Base-by-base conservation (phyloP, 2,797 vertebrate species). In the Galagoides demidoff region DNA sequence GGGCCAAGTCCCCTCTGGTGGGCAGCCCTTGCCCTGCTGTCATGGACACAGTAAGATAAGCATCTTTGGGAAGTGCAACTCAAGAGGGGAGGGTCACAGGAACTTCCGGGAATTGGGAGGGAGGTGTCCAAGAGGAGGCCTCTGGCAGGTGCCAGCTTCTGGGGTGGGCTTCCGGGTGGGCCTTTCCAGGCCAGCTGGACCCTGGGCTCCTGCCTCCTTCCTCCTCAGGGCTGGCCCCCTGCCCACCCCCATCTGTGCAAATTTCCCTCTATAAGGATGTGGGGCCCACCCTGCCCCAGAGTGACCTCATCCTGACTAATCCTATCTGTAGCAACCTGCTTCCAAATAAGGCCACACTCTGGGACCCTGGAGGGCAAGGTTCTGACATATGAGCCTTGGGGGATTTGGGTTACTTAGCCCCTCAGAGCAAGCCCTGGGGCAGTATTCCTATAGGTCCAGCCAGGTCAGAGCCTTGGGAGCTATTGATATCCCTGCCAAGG, bases 51-150 rank as follows among this genome's bases (percentile, higher is more conserved):
- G 82, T 25, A 55, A 95, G 78, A 84, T 81, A 94, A 73, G 25
- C 73, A 55, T 31, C 34, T 0, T 89, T 84, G 52, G 88, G 92
- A 96, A 91, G 8, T 27, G 34, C 39, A 70, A 43, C 29, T 94
- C 29, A 64, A 64, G 34, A 55, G 81, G 31, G 0, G n/a, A 19
- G 74, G 94, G 86, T 81, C 71, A 39, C 6, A 92, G 55, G 64
- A 79, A 68, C 76, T 89, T 87, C 96, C 86, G 61, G 70, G 86
- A 98, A 85, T 49, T 11, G 63, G 27, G 82, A 8, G 2, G 20
- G 23, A 29, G 76, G 64, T 63, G 79, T 89, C 64, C 9, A 13
- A 0, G 0, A n/a, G 81, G 79, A 61, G 59, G 89, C 29, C 37
- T 63, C 70, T 6, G 39, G 77, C 82, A 84, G 77, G 63, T 57